Evolutionary conservation across 2,113 vertebrate genomes (phyloP).

Genomic region (Scartelaos histophorus): DNA sequence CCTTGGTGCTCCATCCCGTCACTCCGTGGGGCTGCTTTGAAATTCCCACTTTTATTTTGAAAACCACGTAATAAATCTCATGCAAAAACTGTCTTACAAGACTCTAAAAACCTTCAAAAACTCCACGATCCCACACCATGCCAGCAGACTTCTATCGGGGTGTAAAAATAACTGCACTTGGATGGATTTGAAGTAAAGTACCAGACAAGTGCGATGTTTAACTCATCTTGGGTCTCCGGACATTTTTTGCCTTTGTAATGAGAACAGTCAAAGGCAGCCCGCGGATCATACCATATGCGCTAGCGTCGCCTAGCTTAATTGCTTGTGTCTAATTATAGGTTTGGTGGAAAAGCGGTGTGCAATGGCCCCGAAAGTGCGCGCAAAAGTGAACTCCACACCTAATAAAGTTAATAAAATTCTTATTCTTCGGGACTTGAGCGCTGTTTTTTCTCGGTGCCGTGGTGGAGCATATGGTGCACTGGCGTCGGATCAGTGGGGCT

Average conservation of each 20-base stretch:
- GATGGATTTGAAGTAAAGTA: constrained; percentile 34
- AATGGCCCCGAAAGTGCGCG: constrained; percentile 30
- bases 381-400: constrained; percentile 46
- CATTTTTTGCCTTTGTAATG: constrained; percentile 40
- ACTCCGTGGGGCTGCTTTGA: constrained; percentile 61
- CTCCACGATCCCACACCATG: constrained; percentile 48
- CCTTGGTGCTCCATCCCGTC: constrained; percentile 47
- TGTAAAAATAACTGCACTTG: constrained; percentile 43
- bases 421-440: constrained; percentile 23
- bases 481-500: background rate
- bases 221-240: constrained; percentile 31
- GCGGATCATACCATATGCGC: constrained; percentile 58
- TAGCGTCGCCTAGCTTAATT: constrained; percentile 47
- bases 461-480: constrained; percentile 14
- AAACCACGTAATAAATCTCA: constrained; percentile 43
- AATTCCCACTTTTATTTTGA: constrained; percentile 50
- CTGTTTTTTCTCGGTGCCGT: constrained; percentile 12
- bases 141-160: constrained; percentile 18
- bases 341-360: constrained; percentile 28
- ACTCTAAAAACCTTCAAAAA: constrained; percentile 57
- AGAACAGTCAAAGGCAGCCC: constrained; percentile 44
- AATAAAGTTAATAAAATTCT: constrained; percentile 32
- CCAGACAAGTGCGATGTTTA: constrained; percentile 43
- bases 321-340: constrained; percentile 51
- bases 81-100: constrained; percentile 35